These are phyloP conservation scores for Lytechinus pictus DNA, from an alignment of 35 echinoderm and acorn worm genomes.

Conservation along the genomic window DNA sequence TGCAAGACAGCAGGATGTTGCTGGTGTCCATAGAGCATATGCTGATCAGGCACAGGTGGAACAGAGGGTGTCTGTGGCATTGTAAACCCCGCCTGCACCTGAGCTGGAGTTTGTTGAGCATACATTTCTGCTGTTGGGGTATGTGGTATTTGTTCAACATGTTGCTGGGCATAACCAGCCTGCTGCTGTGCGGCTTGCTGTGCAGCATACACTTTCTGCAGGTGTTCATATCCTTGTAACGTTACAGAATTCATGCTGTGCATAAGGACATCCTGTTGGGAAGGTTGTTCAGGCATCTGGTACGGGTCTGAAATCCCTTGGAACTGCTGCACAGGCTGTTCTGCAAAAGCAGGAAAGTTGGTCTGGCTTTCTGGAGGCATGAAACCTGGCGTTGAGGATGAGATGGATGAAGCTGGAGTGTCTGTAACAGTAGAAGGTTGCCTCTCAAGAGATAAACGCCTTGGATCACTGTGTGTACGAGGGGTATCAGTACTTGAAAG, in stretches of 20 bases:
- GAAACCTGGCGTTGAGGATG: slow-evolving; percentile 1
- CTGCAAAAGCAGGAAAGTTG: slow-evolving; percentile 25
- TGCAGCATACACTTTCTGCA: background rate
- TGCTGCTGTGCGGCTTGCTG: background rate
- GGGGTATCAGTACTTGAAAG: slow-evolving; percentile 54
- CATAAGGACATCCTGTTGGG: background rate
- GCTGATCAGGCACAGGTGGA: slow-evolving; percentile 25
- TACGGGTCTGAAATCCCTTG: background rate
- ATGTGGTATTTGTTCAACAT: background rate
- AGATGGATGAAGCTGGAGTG: background rate
- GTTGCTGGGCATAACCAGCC: background rate
- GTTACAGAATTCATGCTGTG: slow-evolving; percentile 1
- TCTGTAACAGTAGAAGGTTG: background rate
- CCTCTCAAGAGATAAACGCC: slow-evolving; percentile 37
- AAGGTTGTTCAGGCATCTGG: slow-evolving; percentile 28
- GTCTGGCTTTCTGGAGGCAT: slow-evolving; percentile 23
- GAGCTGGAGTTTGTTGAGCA: slow-evolving; percentile 27
- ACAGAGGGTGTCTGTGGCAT: slow-evolving; percentile 14
- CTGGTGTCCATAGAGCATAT: slow-evolving; percentile 11
- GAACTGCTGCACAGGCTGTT: slow-evolving; percentile 55
- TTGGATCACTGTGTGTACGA: slow-evolving; percentile 48
- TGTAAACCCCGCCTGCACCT: background rate
- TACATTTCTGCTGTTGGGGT: background rate
- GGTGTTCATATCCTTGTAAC: slow-evolving; percentile 7
- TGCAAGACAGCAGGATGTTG: background rate